phyloP scores from a whole-genome alignment of 2,113 vertebrate species.

The Apteryx owenii region DNA sequence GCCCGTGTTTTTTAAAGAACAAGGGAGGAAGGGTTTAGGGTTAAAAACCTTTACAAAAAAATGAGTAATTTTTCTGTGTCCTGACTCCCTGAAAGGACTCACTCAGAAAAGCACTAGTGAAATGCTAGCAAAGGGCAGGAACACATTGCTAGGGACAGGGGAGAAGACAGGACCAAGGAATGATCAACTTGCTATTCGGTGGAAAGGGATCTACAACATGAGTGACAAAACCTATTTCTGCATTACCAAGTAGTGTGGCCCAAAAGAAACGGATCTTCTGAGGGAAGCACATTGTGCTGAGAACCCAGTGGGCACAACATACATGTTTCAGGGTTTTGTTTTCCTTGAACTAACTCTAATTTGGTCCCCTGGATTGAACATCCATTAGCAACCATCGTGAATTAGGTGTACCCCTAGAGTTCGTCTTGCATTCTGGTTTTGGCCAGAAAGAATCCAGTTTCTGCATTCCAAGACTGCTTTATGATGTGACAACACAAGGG shows the following conservation, averaged over 20 bases:
- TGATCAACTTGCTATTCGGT: not conserved
- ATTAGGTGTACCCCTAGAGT: not conserved
- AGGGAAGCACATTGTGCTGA: not conserved
- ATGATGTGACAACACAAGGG: not conserved
- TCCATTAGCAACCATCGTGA: not conserved
- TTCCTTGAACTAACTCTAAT: not conserved
- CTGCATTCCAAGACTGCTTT: not conserved
- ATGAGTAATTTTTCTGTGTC: not conserved
- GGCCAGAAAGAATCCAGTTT: not conserved
- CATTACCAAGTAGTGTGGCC: not conserved
- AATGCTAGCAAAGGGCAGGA: not conserved
- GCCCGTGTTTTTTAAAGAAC: not conserved
- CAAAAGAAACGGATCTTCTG: not conserved
- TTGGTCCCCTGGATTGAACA: not conserved
- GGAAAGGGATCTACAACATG: not conserved
- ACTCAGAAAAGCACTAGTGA: not conserved
- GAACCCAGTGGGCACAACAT: not conserved
- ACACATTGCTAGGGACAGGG: not conserved
- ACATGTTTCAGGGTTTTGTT: not conserved
- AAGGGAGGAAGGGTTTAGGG: not conserved
- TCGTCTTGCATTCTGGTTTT: not conserved
- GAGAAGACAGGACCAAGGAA: not conserved
- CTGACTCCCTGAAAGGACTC: not conserved
- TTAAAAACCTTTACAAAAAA: not conserved
- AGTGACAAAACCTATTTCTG: fast-evolving